Conservation (phyloP, 2,888 invertebrate genomes). For the Lydus trimaculatus region DNA sequence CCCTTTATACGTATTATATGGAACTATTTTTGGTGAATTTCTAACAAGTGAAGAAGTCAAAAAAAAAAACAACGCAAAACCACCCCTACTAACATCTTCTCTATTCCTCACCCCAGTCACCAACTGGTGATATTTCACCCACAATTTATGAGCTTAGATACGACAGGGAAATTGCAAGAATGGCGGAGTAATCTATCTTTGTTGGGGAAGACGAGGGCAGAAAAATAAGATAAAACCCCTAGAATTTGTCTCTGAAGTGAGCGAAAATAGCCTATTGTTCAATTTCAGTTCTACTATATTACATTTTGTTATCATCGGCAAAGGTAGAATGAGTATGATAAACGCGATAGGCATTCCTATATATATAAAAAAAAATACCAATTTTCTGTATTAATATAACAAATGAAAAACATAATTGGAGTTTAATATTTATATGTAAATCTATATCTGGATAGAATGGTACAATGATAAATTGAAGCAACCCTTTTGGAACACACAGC, state of each 20-base stretch:
- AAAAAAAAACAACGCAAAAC: conserved; percentile 9
- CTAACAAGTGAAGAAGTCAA: neutral
- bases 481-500: conserved; percentile 54
- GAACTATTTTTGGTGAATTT: neutral
- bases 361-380: neutral
- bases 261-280: conserved; percentile 58
- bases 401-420: conserved; percentile 33
- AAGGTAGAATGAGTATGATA: neutral
- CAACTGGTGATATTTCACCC: conserved; percentile 78
- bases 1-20: neutral
- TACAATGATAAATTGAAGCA: conserved; percentile 54
- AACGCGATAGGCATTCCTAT: neutral
- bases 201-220: conserved; percentile 67
- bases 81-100: conserved; percentile 40
- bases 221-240: conserved; percentile 62
- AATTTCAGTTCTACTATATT: conserved; percentile 47
- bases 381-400: neutral
- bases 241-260: conserved; percentile 61
- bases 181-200: conserved; percentile 91
- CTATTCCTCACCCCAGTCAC: conserved; percentile 48
- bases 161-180: conserved; percentile 94
- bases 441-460: conserved; percentile 46
- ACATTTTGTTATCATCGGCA: neutral
- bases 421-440: conserved; percentile 41
- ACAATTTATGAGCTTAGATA: conserved; percentile 88